A percentile compares a stretch with the other conserved stretches of the same genome.
Evolutionary conservation across 2,113 vertebrate genomes (phyloP).

Genomic region (Gymnorhina tibicen): DNA sequence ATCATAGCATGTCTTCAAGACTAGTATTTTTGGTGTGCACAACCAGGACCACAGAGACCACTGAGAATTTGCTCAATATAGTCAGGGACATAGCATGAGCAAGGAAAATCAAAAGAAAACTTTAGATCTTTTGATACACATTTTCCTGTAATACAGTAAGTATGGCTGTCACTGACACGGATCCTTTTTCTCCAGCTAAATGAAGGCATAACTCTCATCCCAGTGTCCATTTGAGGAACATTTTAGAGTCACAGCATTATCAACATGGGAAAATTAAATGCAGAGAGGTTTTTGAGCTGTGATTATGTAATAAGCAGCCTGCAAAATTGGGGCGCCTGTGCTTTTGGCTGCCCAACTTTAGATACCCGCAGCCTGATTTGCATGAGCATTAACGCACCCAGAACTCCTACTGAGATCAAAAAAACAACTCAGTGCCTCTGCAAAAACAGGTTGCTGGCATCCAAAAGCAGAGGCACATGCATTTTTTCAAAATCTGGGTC

Average conservation of each 20-base stretch:
- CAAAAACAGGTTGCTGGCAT: conserved; percentile 25
- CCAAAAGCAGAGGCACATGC: neutral
- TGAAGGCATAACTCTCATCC: neutral
- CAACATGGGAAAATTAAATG: neutral
- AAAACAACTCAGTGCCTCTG: neutral
- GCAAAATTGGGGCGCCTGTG: conserved; percentile 20
- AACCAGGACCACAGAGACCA: neutral
- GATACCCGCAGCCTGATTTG: conserved; percentile 34
- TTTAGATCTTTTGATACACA: neutral
- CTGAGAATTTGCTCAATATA: neutral
- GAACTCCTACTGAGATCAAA: conserved; percentile 64
- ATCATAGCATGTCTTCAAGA: neutral
- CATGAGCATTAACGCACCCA: conserved; percentile 31
- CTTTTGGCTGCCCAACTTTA: conserved; percentile 36
- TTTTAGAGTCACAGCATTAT: neutral
- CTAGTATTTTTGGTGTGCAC: neutral
- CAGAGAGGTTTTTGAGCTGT: neutral
- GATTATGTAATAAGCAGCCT: conserved; percentile 1
- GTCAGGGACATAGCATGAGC: neutral
- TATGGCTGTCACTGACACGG: neutral
- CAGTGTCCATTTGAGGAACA: neutral
- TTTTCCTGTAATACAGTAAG: neutral
- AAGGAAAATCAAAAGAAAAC: neutral
- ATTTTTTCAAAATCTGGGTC: neutral
- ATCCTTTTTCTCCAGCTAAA: neutral